Percentiles rank a stretch among this genome's conserved stretches.
These are phyloP conservation scores for Origma solitaria DNA, from an alignment of 2,113 vertebrate genomes.

Conservation along the genomic window DNA sequence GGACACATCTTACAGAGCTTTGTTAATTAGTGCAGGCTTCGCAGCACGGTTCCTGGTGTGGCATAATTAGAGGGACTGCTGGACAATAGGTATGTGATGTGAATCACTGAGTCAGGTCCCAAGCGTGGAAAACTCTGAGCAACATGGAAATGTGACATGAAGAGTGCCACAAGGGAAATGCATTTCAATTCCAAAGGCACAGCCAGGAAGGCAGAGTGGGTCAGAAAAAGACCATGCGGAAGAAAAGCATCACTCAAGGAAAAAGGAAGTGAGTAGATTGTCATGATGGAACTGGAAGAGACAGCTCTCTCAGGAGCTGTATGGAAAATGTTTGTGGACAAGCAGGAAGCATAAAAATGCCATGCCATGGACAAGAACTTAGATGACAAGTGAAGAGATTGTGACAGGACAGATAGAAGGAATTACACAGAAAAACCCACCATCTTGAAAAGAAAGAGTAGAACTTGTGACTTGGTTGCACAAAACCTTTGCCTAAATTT, in stretches of 20 bases:
- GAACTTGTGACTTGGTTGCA: background rate
- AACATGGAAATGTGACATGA: background rate
- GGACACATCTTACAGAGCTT: background rate
- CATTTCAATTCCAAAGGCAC: background rate
- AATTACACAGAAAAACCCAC: background rate
- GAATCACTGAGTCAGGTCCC: background rate
- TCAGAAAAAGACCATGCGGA: background rate
- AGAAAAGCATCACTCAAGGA: background rate
- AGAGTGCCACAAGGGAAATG: background rate
- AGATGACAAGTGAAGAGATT: background rate
- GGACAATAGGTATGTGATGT: background rate
- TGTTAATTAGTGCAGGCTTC: background rate
- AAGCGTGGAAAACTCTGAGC: background rate
- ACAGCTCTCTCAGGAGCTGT: background rate
- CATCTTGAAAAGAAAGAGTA: background rate
- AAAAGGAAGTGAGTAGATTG: background rate
- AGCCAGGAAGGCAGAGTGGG: background rate
- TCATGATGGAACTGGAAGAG: background rate
- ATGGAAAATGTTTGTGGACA: background rate
- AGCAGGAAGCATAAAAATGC: slow-evolving; percentile 20
- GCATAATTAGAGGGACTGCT: background rate
- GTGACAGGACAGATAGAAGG: background rate
- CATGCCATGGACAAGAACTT: background rate
- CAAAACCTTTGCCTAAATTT: background rate
- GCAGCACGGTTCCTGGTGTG: background rate